These are phyloP conservation scores for Cephus cinctus DNA, from an alignment of 1,140 invertebrate species.

Conservation along the genomic window DNA sequence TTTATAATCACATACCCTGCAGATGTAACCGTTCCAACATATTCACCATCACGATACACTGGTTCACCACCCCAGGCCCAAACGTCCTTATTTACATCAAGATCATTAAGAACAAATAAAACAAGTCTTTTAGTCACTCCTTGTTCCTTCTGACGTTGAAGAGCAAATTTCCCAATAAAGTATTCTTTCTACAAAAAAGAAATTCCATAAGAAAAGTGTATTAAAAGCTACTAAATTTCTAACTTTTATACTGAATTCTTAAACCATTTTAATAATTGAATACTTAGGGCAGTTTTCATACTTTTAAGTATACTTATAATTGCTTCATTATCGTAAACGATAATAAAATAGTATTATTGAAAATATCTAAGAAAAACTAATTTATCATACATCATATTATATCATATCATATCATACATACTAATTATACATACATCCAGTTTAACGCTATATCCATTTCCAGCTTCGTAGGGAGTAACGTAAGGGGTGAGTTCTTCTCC, in stretches of 20 bases:
- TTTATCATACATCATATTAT: neutral
- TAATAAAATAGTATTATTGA: neutral
- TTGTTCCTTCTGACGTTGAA: slow-evolving; percentile 67
- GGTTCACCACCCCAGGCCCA: slow-evolving; percentile 85
- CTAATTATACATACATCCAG: slow-evolving; percentile 55
- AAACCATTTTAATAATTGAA: too few species aligned
- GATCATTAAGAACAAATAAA: slow-evolving; percentile 71
- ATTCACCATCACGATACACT: slow-evolving; percentile 68
- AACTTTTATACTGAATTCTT: slow-evolving; percentile 2
- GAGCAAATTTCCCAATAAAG: slow-evolving; percentile 74
- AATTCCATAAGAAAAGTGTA: slow-evolving; percentile 2
- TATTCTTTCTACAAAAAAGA: slow-evolving; percentile 58
- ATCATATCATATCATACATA: too few species aligned
- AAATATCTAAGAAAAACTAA: slow-evolving; percentile 1
- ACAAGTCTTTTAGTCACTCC: slow-evolving; percentile 71
- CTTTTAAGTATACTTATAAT: too few species aligned
- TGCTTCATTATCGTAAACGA: too few species aligned
- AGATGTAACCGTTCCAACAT: slow-evolving; percentile 77
- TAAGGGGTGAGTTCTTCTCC: slow-evolving; percentile 71
- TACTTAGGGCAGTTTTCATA: too few species aligned
- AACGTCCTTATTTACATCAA: slow-evolving; percentile 70
- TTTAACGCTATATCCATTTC: slow-evolving; percentile 71
- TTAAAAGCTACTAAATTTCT: slow-evolving; percentile 11
- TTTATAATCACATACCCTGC: slow-evolving; percentile 59
- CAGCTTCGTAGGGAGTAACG: slow-evolving; percentile 78